Evolutionary conservation across 2,113 vertebrate genomes (phyloP).

Genomic region (Petaurus breviceps): DNA sequence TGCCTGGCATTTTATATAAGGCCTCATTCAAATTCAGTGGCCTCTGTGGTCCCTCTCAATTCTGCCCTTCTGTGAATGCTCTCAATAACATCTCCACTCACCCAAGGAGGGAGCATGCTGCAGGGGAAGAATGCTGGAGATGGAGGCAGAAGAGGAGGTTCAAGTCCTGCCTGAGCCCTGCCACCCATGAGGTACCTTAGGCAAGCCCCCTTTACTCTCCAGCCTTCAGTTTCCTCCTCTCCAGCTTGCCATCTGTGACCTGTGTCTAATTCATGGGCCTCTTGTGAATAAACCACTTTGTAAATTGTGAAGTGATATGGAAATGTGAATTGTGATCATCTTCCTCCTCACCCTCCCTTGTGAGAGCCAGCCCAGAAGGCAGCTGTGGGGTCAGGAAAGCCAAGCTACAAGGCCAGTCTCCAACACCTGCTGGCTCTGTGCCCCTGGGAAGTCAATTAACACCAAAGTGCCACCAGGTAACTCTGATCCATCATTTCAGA

Average conservation of each 20-base stretch:
- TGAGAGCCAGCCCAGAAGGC: not conserved
- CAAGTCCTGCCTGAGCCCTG: not conserved
- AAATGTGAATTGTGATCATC: not conserved
- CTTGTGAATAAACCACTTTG: not conserved
- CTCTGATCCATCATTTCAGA: not conserved
- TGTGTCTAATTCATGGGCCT: not conserved
- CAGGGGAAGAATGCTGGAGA: not conserved
- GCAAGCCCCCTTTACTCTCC: not conserved
- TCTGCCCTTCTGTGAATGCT: not conserved
- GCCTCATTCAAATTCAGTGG: not conserved
- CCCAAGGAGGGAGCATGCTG: rapidly evolving
- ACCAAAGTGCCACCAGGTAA: not conserved
- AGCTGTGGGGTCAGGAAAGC: not conserved
- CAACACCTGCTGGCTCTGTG: not conserved
- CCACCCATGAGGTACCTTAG: not conserved
- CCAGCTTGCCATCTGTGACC: not conserved
- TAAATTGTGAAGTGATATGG: not conserved
- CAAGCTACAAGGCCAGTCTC: not conserved
- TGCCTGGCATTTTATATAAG: not conserved
- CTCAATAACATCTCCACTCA: not conserved
- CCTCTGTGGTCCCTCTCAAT: not conserved
- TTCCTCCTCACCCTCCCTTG: not conserved
- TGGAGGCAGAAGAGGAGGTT: not conserved
- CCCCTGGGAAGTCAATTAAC: not conserved
- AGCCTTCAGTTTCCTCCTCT: not conserved